A percentile compares a stretch with the other conserved stretches of the same genome.
Conservation (phyloP, 2,797 vertebrate genomes). For the Linurgus olivaceus region DNA sequence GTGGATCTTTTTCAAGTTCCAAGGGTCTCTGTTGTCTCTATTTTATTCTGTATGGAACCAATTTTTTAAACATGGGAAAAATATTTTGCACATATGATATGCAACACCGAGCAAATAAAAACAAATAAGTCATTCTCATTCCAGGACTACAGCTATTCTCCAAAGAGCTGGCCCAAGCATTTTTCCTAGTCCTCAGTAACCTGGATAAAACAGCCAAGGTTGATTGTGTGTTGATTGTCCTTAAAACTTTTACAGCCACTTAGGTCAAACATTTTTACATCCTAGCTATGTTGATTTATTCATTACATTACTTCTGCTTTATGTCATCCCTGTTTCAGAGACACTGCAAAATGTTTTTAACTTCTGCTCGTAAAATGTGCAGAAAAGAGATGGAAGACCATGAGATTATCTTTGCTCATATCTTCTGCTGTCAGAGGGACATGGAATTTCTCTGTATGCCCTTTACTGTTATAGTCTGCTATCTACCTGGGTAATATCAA, state of each 20-base stretch:
- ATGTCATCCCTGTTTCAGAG: neutral
- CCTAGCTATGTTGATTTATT: neutral
- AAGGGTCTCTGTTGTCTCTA: neutral
- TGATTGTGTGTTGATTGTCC: neutral
- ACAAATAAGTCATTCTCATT: neutral
- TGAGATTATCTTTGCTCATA: neutral
- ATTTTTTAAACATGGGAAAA: neutral
- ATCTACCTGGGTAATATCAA: neutral
- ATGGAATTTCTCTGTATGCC: neutral
- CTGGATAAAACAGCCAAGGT: neutral
- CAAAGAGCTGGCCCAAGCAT: neutral
- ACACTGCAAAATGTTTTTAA: neutral
- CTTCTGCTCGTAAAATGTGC: neutral
- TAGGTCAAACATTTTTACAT: neutral
- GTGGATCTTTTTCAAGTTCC: neutral
- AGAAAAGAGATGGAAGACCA: neutral
- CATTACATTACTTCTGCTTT: neutral
- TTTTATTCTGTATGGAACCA: neutral
- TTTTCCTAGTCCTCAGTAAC: neutral
- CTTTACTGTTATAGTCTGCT: neutral
- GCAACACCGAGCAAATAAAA: neutral
- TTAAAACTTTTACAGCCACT: neutral
- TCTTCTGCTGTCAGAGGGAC: neutral
- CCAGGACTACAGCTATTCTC: neutral
- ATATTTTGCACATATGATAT: neutral